These are phyloP conservation scores for Mobula birostris DNA, from an alignment of 2,113 vertebrate species.

Conservation along the genomic window DNA sequence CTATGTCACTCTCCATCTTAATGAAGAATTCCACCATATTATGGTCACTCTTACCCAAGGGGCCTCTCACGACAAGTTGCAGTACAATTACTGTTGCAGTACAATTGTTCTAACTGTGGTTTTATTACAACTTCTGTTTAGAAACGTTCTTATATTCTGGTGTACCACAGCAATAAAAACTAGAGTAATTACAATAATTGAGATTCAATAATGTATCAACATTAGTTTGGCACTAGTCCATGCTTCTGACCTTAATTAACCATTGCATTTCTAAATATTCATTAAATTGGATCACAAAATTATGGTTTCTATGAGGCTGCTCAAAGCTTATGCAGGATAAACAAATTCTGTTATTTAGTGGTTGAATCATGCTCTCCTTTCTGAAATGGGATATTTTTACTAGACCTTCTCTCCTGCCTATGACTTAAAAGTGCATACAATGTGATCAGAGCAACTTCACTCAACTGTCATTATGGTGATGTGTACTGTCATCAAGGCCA, in stretches of 20 bases:
- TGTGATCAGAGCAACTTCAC: neutral
- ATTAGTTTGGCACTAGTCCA: neutral
- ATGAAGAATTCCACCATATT: too few relatives aligned
- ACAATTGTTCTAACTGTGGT: neutral
- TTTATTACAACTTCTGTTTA: neutral
- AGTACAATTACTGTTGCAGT: neutral
- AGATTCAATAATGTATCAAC: neutral
- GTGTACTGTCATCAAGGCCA: neutral
- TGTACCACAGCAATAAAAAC: neutral
- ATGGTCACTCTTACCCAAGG: too few relatives aligned
- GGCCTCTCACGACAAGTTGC: too few relatives aligned
- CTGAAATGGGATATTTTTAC: neutral
- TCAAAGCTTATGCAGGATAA: neutral
- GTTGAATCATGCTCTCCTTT: neutral
- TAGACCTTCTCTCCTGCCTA: neutral
- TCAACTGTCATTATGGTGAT: neutral
- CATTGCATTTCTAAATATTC: neutral
- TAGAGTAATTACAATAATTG: neutral
- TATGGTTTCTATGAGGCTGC: neutral
- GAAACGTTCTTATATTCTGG: neutral
- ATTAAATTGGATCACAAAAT: neutral
- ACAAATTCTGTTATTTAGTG: neutral
- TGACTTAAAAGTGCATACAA: neutral
- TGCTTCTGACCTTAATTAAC: neutral
- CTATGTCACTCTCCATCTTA: too few relatives aligned